These are phyloP conservation scores for Rana temporaria DNA, from an alignment of 2,113 vertebrate species.

Conservation along the genomic window DNA sequence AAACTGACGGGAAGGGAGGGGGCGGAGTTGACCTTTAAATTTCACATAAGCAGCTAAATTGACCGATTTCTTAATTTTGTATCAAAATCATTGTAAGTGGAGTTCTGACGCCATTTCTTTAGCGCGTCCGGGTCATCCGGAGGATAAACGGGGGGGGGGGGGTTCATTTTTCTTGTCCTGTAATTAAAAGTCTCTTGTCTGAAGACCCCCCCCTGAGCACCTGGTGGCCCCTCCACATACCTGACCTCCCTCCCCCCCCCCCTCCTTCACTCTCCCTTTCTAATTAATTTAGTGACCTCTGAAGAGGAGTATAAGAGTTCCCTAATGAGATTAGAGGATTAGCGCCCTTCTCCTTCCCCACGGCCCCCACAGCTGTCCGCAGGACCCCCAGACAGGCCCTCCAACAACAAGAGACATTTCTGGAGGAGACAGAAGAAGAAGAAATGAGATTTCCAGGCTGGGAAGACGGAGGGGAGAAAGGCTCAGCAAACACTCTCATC, in stretches of 20 bases:
- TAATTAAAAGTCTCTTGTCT: too few relatives aligned
- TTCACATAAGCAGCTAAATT: too few relatives aligned
- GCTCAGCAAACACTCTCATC: background rate
- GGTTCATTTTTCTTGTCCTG: too few relatives aligned
- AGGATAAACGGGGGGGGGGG: too few relatives aligned
- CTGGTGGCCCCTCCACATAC: background rate
- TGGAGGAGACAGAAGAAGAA: background rate
- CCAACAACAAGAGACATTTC: background rate
- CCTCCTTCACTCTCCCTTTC: constrained; percentile 29
- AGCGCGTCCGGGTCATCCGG: too few relatives aligned
- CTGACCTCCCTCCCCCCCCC: background rate
- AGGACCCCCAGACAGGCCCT: constrained; percentile 7
- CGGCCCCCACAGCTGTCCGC: background rate
- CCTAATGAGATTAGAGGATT: constrained; percentile 39
- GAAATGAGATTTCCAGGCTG: background rate
- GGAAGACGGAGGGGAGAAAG: background rate
- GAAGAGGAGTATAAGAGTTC: background rate
- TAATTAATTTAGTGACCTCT: constrained; percentile 47
- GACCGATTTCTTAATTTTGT: too few relatives aligned
- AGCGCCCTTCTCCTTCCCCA: background rate
- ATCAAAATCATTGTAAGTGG: too few relatives aligned
- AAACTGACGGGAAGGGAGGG: too few relatives aligned
- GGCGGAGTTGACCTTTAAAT: too few relatives aligned
- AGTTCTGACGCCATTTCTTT: too few relatives aligned
- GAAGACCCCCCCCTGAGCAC: background rate